Conservation (phyloP, 1,140 invertebrate genomes). For the Leptinotarsa lineolata region DNA sequence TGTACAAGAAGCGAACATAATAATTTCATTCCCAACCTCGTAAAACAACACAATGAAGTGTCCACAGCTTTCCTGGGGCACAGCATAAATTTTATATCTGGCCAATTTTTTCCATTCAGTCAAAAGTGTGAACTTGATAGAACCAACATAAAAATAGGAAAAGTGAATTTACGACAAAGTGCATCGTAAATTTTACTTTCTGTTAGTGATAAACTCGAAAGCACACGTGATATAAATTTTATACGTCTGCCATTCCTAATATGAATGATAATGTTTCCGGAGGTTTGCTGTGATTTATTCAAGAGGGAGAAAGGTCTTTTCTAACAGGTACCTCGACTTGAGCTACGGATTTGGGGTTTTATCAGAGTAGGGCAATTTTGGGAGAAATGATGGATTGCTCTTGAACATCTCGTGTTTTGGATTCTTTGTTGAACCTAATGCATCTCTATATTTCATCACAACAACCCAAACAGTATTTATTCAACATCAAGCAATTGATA, state of each 20-base stretch:
- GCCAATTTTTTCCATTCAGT: background rate
- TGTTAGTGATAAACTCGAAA: background rate
- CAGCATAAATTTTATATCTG: background rate
- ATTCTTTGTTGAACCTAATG: no score
- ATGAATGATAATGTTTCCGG: constrained; percentile 16
- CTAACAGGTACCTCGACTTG: background rate
- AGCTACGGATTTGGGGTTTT: background rate
- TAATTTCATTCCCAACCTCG: background rate
- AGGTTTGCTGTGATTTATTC: constrained; percentile 19
- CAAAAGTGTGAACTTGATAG: constrained; percentile 4
- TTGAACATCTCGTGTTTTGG: no score
- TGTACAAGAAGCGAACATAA: no score
- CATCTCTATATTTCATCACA: no score
- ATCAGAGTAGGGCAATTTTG: background rate
- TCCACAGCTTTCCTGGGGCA: background rate
- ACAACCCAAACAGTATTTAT: no score
- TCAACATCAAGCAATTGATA: no score
- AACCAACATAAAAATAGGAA: background rate
- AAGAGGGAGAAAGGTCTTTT: background rate
- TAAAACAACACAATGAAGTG: background rate
- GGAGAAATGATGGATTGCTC: no score
- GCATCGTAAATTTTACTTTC: constrained; percentile 15
- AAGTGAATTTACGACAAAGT: constrained; percentile 21
- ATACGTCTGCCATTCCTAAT: background rate
- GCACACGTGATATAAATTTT: constrained; percentile 19